Evolutionary conservation across 2,888 invertebrate genomes (phyloP).

Genomic region (Mesoligia furuncula): DNA sequence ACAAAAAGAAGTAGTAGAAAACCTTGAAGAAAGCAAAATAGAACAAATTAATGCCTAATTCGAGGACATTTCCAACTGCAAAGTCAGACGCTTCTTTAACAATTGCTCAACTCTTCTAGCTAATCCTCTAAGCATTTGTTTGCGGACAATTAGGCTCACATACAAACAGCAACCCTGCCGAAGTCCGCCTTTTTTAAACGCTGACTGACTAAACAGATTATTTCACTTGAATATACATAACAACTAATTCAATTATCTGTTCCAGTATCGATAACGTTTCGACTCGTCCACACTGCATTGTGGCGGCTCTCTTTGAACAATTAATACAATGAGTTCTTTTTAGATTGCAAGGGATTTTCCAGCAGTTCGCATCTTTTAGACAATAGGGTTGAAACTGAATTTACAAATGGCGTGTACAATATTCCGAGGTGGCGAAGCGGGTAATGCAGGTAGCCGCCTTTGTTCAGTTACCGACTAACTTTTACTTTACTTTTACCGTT

Average conservation of each 20-base stretch:
- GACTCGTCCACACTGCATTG: slow-evolving; percentile 66
- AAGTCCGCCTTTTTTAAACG: slow-evolving; percentile 40
- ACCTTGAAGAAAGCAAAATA: not conserved
- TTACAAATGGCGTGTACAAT: slow-evolving; percentile 66
- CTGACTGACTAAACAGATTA: slow-evolving; percentile 57
- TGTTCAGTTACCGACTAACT: slow-evolving; percentile 34
- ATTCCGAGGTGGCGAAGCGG: slow-evolving; percentile 50
- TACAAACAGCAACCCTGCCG: slow-evolving; percentile 39
- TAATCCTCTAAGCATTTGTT: slow-evolving; percentile 50
- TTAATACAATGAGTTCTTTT: slow-evolving; percentile 75
- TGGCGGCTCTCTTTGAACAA: slow-evolving; percentile 77
- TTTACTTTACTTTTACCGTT: slow-evolving; percentile 15
- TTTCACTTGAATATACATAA: slow-evolving; percentile 65
- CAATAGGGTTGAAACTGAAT: slow-evolving; percentile 70
- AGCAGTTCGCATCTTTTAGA: slow-evolving; percentile 73
- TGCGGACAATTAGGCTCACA: slow-evolving; percentile 40
- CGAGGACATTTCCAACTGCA: not conserved
- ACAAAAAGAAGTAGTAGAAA: not conserved
- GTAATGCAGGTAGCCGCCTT: slow-evolving; percentile 72
- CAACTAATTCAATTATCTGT: slow-evolving; percentile 80
- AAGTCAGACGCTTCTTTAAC: not conserved
- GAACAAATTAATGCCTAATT: not conserved
- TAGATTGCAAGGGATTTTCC: slow-evolving; percentile 73
- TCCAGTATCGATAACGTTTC: slow-evolving; percentile 72
- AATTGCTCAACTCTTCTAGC: slow-evolving; percentile 36